Evolutionary conservation across 2,113 vertebrate species (phyloP).

Genomic region (Bostrychus sinensis): DNA sequence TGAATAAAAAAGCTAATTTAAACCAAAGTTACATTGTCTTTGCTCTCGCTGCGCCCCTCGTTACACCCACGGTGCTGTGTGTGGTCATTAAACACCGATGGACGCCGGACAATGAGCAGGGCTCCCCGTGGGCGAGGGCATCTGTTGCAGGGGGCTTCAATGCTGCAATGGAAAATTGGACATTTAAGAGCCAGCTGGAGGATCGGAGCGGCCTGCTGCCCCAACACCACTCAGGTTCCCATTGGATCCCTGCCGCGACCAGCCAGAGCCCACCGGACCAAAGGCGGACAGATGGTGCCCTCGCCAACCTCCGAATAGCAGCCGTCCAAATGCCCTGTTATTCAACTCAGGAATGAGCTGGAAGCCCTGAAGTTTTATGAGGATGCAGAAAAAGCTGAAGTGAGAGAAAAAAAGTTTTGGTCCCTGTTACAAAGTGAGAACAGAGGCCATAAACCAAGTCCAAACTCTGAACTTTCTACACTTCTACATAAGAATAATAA

Average conservation of each 20-base stretch:
- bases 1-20: conserved; percentile 18
- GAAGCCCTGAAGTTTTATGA: neutral
- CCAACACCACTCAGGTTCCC: conserved; percentile 61
- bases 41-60: conserved; percentile 12
- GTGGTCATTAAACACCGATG: conserved; percentile 55
- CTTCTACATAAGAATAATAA: too few relatives aligned
- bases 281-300: conserved; percentile 70
- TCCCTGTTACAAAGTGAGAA: too few relatives aligned
- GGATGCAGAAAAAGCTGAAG: too few relatives aligned
- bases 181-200: conserved; percentile 81
- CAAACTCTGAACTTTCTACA: too few relatives aligned
- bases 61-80: conserved; percentile 41
- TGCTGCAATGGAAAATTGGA: conserved; percentile 75
- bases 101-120: conserved; percentile 63
- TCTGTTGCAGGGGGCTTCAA: conserved; percentile 73
- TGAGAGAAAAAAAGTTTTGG: too few relatives aligned
- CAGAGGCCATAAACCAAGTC: too few relatives aligned
- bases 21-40: conserved; percentile 28
- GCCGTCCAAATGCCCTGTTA: conserved; percentile 34
- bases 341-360: conserved; percentile 42
- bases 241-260: conserved; percentile 69
- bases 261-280: conserved; percentile 65
- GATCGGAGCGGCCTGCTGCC: conserved; percentile 60
- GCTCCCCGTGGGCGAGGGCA: conserved; percentile 66
- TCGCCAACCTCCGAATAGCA: conserved; percentile 54